Base-by-base conservation (phyloP, 2,797 vertebrate species). In the Coccyzus lansbergi region DNA sequence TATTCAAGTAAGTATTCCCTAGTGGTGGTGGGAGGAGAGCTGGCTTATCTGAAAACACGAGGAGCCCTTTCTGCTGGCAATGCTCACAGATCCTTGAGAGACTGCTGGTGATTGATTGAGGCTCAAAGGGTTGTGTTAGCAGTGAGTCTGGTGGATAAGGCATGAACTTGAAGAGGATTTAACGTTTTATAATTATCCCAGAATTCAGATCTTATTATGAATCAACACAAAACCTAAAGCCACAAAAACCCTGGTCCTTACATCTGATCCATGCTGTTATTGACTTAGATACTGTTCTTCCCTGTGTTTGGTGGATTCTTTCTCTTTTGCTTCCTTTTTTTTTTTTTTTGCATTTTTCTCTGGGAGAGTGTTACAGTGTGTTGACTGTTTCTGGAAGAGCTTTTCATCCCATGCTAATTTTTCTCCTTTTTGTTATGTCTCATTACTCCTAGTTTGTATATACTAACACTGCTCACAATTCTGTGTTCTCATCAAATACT, bases 1-100 rank as follows among this genome's bases (percentile, higher is more conserved):
- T 99, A 67, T 99, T 99, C 97, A 99, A 99, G 99, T 99, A 96
- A 98, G 98, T 93, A 51, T n/a, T 91, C 9, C 69, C 44, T 42
- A 5, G 0, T 12, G 42, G 82, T 9, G 7, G 10, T 4, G 59
- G 11, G 75, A 62, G 71, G 26, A 59, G 20, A 20, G 12, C 7
- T 14, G 64, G 21, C 42, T n/a, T 16, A 1, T 4, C 14, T 60
- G 38, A 20, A n/a, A 29, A 20, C 6, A 1, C 25, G 7, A 4
- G 51, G 65, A 76, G 67, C 75, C 40, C 16, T n/a, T 31, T 0
- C 0, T 81, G 80, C 36, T 4, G 3, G 33, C 49, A 21, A 49
- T 10, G 70, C 64, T 42, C 3, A 1, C 24, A 4, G 77, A 83
- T 75, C 25, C 55, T 42, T 4, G 38, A 13, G 62, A 53, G 70